A percentile compares a stretch with the other conserved stretches of the same genome.
Conservation (phyloP, 2,113 vertebrate genomes). For the Onychorhynchus coronatus region DNA sequence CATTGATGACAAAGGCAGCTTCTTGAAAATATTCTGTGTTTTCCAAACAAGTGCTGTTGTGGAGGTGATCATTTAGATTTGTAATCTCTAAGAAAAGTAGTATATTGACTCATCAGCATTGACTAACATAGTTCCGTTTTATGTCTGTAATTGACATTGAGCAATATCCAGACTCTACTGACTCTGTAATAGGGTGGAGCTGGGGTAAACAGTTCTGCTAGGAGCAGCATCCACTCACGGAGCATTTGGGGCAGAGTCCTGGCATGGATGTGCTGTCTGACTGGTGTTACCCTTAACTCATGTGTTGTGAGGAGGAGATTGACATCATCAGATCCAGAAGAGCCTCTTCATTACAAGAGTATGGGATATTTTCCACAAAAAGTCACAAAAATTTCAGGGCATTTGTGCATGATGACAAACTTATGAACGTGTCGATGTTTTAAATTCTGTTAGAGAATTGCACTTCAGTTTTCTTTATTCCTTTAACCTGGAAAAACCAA, state of each 20-base stretch:
- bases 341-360: background rate
- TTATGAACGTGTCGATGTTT: background rate
- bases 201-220: background rate
- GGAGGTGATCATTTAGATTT: background rate
- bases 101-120: slow-evolving; percentile 44
- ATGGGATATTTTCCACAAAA: background rate
- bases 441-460: background rate
- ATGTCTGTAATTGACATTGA: slow-evolving; percentile 32
- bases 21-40: background rate
- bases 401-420: accelerated
- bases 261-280: background rate
- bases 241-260: background rate
- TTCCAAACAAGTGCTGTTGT: background rate
- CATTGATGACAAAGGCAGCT: background rate
- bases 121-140: slow-evolving; percentile 45
- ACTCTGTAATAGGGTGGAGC: slow-evolving; percentile 41
- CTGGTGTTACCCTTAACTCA: background rate
- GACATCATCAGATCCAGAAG: background rate
- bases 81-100: slow-evolving; percentile 45
- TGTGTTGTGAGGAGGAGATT: background rate
- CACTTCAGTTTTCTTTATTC: background rate
- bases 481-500: background rate
- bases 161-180: slow-evolving; percentile 5
- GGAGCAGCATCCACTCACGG: background rate
- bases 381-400: background rate